Conservation (phyloP, 1,140 invertebrate species). For the Neodiprion fabricii region DNA sequence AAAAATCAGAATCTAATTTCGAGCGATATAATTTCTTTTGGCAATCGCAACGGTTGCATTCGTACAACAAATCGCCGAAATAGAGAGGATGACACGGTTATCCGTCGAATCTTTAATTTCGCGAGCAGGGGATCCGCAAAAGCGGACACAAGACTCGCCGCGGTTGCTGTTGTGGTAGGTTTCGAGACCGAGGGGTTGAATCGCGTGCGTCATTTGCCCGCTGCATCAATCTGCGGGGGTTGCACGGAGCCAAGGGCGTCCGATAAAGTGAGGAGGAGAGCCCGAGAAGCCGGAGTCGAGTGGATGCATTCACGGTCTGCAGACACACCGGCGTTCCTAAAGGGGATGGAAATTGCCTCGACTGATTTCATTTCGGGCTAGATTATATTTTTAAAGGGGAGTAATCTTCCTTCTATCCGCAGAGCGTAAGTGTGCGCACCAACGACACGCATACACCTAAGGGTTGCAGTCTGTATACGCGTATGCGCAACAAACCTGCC, state of each 20-base stretch:
- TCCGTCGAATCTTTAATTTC: conserved; percentile 60
- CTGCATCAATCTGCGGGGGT: conserved; percentile 37
- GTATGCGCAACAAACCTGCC: not conserved
- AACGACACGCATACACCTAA: conserved; percentile 34
- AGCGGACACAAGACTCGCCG: not conserved
- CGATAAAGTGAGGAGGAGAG: too few relatives aligned
- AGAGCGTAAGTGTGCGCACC: too few relatives aligned
- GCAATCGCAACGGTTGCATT: conserved; percentile 24
- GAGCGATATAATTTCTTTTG: not conserved
- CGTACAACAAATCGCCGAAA: conserved; percentile 34
- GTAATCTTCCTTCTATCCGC: conserved; percentile 24
- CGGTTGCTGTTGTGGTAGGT: not conserved
- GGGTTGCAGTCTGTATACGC: not conserved
- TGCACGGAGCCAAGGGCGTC: too few relatives aligned
- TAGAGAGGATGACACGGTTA: conserved; percentile 55
- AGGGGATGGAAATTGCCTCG: conserved; percentile 56
- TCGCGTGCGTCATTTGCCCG: conserved; percentile 56
- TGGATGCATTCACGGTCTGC: not conserved
- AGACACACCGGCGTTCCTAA: conserved; percentile 29
- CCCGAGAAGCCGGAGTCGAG: conserved; percentile 24
- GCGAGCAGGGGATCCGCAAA: conserved; percentile 26
- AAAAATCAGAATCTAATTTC: too few relatives aligned
- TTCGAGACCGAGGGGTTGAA: conserved; percentile 9
- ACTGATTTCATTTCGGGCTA: conserved; percentile 60
- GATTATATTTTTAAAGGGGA: conserved; percentile 57